Conservation (phyloP, 2,797 vertebrate species). For the Epinephelus awoara region DNA sequence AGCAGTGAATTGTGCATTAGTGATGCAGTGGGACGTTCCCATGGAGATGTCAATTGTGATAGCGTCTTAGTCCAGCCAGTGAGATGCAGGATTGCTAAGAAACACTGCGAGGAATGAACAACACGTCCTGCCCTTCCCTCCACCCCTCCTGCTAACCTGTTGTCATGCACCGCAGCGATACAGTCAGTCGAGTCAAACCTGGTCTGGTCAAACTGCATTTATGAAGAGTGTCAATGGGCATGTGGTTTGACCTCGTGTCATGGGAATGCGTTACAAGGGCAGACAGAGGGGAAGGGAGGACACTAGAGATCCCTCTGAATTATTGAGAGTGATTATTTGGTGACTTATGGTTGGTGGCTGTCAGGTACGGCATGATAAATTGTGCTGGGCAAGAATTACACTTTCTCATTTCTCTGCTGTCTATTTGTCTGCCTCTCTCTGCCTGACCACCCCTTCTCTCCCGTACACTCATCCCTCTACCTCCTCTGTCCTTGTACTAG, state of each 20-base stretch:
- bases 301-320: conserved; percentile 78
- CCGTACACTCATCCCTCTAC: conserved; percentile 43
- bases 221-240: conserved; percentile 44
- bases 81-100: conserved; percentile 62
- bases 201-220: conserved; percentile 48
- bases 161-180: conserved; percentile 52
- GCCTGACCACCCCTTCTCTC: conserved; percentile 44
- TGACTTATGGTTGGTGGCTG: conserved; percentile 86
- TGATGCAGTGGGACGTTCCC: conserved; percentile 78
- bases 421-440: conserved; percentile 76
- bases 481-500: conserved; percentile 52
- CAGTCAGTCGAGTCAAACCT: conserved; percentile 47
- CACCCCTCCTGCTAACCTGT: conserved; percentile 42
- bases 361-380: conserved; percentile 80
- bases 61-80: conserved; percentile 60
- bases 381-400: conserved; percentile 82
- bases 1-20: conserved; percentile 66
- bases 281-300: conserved; percentile 72
- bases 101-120: conserved; percentile 51
- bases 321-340: conserved; percentile 85
- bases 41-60: conserved; percentile 81
- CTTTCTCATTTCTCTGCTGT: conserved; percentile 79
- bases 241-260: conserved; percentile 69
- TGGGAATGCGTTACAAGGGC: conserved; percentile 71
- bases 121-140: conserved; percentile 22